phyloP scores from a whole-genome alignment of 2,888 invertebrate species.

The Ctenicera cuprea region DNA sequence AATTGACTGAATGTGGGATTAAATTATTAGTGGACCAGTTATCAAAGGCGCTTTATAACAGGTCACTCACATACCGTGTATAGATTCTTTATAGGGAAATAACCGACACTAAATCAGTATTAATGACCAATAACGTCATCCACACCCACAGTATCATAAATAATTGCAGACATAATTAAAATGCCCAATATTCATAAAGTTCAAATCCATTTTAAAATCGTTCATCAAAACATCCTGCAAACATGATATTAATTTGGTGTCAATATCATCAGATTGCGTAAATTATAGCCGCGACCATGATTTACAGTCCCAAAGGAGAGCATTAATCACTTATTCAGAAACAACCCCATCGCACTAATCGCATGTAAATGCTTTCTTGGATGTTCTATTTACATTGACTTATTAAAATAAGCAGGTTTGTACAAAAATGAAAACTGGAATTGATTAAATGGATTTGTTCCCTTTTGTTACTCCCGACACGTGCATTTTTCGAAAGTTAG shows the following conservation, averaged over 20 bases:
- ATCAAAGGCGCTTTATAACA: slow-evolving; percentile 14
- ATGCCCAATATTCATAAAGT: slow-evolving; percentile 62
- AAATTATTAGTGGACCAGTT: slow-evolving; percentile 19
- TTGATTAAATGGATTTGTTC: too few relatives aligned
- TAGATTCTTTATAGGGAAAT: slow-evolving; percentile 32
- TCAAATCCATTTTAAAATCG: slow-evolving; percentile 61
- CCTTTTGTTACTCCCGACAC: too few relatives aligned
- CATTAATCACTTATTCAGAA: slow-evolving; percentile 46
- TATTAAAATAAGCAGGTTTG: too few relatives aligned
- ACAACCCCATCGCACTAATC: slow-evolving; percentile 12
- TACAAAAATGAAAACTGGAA: too few relatives aligned
- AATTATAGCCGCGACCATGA: slow-evolving; percentile 57
- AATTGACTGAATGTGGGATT: slow-evolving; percentile 2
- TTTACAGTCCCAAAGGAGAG: slow-evolving; percentile 46
- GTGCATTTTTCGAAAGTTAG: slow-evolving; percentile 1
- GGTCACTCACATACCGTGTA: not conserved
- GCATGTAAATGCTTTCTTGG: slow-evolving; percentile 16
- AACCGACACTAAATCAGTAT: slow-evolving; percentile 40
- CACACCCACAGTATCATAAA: slow-evolving; percentile 61
- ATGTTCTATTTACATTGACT: not conserved
- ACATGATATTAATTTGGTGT: slow-evolving; percentile 64
- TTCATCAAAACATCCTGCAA: slow-evolving; percentile 59
- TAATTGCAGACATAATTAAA: slow-evolving; percentile 62
- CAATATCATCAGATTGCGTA: slow-evolving; percentile 64
- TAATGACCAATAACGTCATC: slow-evolving; percentile 59